Percentiles rank a stretch among this genome's conserved stretches.
Evolutionary conservation across 1,140 invertebrate species (phyloP).

Genomic region (Arion vulgaris): DNA sequence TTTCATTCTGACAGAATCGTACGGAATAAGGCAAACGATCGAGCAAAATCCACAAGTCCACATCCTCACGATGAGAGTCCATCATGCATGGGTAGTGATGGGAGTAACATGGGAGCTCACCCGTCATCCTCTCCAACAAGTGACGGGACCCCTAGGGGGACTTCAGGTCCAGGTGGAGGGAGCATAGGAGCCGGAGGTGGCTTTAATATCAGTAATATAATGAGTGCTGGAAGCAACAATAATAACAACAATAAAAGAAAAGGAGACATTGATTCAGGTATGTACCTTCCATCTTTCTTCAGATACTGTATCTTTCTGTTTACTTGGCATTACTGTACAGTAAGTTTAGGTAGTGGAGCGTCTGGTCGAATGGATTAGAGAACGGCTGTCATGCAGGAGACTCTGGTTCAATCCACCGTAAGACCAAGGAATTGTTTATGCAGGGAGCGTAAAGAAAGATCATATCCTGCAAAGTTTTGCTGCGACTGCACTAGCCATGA

Average conservation of each 20-base stretch:
- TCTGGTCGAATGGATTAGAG: too few species aligned
- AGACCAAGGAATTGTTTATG: too few species aligned
- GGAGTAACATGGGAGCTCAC: neutral
- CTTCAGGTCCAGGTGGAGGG: neutral
- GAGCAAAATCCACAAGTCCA: slow-evolving; percentile 27
- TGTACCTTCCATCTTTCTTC: too few species aligned
- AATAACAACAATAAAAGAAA: slow-evolving; percentile 34
- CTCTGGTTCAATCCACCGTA: too few species aligned
- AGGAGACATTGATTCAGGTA: slow-evolving; percentile 21
- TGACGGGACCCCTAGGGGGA: slow-evolving; percentile 6
- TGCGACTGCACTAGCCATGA: too few species aligned
- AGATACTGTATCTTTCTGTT: neutral
- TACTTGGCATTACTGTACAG: too few species aligned
- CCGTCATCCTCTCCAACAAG: neutral
- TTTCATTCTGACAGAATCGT: slow-evolving; percentile 23
- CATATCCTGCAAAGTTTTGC: too few species aligned
- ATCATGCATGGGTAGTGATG: slow-evolving; percentile 15
- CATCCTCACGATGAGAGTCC: slow-evolving; percentile 23
- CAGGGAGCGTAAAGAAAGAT: too few species aligned
- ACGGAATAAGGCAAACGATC: slow-evolving; percentile 38
- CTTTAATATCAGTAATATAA: slow-evolving; percentile 41
- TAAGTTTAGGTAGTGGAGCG: too few species aligned
- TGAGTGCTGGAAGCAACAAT: slow-evolving; percentile 28
- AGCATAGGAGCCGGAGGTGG: neutral
- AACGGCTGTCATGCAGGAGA: too few species aligned